phyloP scores from a whole-genome alignment of 2,888 invertebrate species.

The Cheilosia vernalis region DNA sequence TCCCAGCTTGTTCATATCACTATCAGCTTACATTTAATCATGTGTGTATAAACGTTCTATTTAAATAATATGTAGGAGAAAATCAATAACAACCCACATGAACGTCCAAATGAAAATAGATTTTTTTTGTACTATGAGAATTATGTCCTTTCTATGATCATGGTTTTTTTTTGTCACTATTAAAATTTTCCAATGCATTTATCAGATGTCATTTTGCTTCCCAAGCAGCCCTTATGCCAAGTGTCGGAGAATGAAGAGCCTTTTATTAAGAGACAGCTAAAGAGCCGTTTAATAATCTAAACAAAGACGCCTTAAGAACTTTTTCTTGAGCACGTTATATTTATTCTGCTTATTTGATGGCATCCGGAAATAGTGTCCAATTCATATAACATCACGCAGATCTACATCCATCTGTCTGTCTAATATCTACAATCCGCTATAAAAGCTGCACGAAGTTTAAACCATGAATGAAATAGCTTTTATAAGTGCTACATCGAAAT shows the following conservation, averaged over 20 bases:
- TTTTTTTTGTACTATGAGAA: neutral
- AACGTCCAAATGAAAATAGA: constrained; percentile 30
- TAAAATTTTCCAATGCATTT: constrained; percentile 24
- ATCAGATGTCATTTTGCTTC: constrained; percentile 1
- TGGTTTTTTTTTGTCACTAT: neutral
- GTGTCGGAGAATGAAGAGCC: neutral
- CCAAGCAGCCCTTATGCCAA: neutral
- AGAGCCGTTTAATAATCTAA: neutral
- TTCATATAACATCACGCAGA: constrained; percentile 13
- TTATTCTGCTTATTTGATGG: constrained; percentile 2
- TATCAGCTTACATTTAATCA: constrained; percentile 10
- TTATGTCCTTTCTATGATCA: constrained; percentile 7
- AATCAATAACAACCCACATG: constrained; percentile 24
- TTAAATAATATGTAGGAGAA: neutral
- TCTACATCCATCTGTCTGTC: constrained; percentile 1
- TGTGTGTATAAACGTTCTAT: neutral
- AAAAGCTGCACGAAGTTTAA: constrained; percentile 39
- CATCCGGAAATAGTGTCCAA: constrained; percentile 18
- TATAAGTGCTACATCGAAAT: neutral
- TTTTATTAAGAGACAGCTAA: neutral
- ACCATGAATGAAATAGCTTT: constrained; percentile 40
- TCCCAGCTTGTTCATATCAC: neutral
- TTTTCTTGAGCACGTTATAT: neutral
- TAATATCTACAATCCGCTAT: constrained; percentile 20
- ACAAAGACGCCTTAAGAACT: neutral